A percentile compares a stretch with the other conserved stretches of the same genome.
Evolutionary conservation across 2,888 invertebrate genomes (phyloP).

Genomic region (Hydrotaea diabolus): DNA sequence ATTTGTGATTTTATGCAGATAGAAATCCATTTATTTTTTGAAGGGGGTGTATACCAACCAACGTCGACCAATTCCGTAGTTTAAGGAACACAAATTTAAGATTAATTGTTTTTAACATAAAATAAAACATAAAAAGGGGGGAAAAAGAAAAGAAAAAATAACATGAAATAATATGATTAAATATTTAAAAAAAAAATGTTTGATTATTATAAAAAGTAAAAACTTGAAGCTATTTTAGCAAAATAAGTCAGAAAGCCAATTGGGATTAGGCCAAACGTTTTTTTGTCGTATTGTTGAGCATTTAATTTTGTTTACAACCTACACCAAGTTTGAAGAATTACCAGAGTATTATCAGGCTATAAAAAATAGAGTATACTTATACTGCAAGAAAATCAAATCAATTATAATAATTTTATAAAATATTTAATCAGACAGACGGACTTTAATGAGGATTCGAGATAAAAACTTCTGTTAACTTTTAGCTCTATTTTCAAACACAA

Average conservation of each 20-base stretch:
- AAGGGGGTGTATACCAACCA: conserved; percentile 54
- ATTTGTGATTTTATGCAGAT: conserved; percentile 45
- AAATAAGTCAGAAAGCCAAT: conserved; percentile 29
- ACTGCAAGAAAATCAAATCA: too few species aligned
- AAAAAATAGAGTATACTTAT: too few species aligned
- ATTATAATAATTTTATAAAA: too few species aligned
- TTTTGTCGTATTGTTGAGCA: neutral
- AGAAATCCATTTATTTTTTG: conserved; percentile 51
- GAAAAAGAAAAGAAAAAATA: conserved; percentile 64
- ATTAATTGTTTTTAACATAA: conserved; percentile 63
- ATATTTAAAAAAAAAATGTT: conserved; percentile 49
- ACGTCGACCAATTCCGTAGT: conserved; percentile 45
- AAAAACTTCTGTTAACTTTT: too few species aligned
- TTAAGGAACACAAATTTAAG: conserved; percentile 35
- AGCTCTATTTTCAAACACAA: too few species aligned
- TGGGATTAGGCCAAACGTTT: neutral
- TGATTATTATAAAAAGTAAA: conserved; percentile 6
- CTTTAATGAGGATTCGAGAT: too few species aligned
- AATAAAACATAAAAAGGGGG: conserved; percentile 58
- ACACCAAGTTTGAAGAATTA: neutral
- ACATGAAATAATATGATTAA: conserved; percentile 66
- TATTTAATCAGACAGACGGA: too few species aligned
- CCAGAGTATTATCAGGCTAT: too few species aligned
- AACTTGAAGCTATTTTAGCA: conserved; percentile 47
- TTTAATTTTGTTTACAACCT: neutral